phyloP scores from a whole-genome alignment of 2,113 vertebrate genomes.

The Agelaius tricolor region DNA sequence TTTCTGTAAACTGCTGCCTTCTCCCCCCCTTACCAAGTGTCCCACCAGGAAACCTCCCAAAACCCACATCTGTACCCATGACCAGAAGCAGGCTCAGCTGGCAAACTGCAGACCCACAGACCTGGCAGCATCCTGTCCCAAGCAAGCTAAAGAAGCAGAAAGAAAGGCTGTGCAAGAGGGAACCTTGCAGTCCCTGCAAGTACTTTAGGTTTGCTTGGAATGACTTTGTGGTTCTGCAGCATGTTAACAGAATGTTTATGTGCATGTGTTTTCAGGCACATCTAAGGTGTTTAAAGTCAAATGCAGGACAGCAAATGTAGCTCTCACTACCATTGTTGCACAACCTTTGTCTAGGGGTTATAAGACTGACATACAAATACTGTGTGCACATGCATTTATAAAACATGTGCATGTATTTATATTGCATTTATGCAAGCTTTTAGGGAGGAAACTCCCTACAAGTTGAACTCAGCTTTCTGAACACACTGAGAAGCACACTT shows the following conservation, averaged over 20 bases:
- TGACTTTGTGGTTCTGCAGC: accelerated
- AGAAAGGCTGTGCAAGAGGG: neutral
- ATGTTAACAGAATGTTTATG: neutral
- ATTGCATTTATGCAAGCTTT: neutral
- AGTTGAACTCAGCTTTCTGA: neutral
- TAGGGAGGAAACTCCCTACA: neutral
- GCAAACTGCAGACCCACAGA: neutral
- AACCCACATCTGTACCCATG: neutral
- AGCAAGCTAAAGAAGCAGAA: neutral
- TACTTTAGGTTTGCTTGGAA: neutral
- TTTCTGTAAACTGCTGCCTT: neutral
- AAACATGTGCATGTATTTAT: neutral
- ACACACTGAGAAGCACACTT: neutral
- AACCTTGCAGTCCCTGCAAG: neutral
- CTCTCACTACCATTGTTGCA: neutral
- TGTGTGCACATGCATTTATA: neutral
- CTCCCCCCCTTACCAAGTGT: accelerated
- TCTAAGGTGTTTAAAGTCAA: neutral
- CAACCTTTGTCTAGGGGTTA: neutral
- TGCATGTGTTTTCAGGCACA: neutral
- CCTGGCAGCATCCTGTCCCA: neutral
- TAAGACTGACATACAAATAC: neutral
- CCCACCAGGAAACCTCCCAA: neutral
- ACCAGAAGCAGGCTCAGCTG: neutral
- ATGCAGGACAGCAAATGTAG: neutral